A percentile compares a stretch with the other conserved stretches of the same genome.
Evolutionary conservation across 37 sponge, comb jelly and placozoan species (phyloP).

Genomic region (Tethya wilhelma): DNA sequence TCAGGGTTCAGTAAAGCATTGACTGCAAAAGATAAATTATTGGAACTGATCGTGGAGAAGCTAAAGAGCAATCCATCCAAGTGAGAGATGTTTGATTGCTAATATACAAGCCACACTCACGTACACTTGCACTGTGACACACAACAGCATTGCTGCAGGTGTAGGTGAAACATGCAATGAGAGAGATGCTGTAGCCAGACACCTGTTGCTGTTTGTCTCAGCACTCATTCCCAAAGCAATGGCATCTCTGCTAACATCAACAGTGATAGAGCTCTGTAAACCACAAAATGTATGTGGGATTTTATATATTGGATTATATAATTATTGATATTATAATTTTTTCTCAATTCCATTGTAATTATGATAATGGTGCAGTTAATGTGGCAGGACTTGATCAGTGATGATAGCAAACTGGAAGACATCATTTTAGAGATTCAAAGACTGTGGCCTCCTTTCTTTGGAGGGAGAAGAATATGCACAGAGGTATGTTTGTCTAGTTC

Average conservation of each 20-base stretch:
- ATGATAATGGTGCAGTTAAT: conserved; percentile 3
- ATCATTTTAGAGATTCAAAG: conserved; percentile 77
- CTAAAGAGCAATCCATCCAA: conserved; percentile 33
- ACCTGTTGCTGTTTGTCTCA: conserved; percentile 84
- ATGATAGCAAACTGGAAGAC: conserved; percentile 46
- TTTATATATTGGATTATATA: no score
- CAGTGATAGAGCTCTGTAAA: conserved; percentile 68
- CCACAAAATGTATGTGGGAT: conserved; percentile 69
- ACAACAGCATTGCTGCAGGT: conserved; percentile 50
- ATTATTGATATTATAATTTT: neutral
- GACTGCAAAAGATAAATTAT: conserved; percentile 64
- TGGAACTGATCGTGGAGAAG: conserved; percentile 28
- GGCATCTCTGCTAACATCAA: conserved; percentile 81
- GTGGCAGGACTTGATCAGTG: conserved; percentile 17
- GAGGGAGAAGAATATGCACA: conserved; percentile 69
- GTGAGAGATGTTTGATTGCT: conserved; percentile 21
- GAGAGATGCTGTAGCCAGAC: conserved; percentile 30
- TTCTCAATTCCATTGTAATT: neutral
- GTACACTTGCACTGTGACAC: no score
- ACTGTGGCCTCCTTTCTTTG: conserved; percentile 90
- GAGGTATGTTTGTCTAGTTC: conserved; percentile 49
- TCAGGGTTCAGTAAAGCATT: conserved; percentile 81
- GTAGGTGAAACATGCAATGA: conserved; percentile 3
- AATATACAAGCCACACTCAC: neutral
- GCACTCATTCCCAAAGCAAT: conserved; percentile 93